phyloP scores from a whole-genome alignment of 2,888 invertebrate species.

The Himalopsyche japonica region DNA sequence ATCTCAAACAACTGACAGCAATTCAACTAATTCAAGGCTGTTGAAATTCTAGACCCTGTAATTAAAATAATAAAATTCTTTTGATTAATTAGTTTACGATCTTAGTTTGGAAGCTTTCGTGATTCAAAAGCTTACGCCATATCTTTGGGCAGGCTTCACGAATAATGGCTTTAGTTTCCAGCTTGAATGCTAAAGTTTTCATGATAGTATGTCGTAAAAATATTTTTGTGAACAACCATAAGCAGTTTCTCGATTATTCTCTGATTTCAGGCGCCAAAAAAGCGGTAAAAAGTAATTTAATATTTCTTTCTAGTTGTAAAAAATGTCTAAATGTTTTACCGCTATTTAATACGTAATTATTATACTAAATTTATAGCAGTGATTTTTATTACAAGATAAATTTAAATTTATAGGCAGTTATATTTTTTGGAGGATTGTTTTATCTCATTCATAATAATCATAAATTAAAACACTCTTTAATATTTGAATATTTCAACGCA shows the following conservation, averaged over 20 bases:
- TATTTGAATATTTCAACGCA: no score
- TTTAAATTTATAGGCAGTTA: no score
- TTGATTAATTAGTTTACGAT: conserved; percentile 36
- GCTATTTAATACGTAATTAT: no score
- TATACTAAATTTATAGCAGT: no score
- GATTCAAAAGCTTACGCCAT: conserved; percentile 16
- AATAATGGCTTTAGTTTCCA: conserved; percentile 1
- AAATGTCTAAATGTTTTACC: not conserved
- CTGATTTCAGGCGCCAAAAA: not conserved
- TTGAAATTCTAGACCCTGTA: conserved; percentile 32
- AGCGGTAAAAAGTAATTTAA: not conserved
- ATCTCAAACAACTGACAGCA: no score
- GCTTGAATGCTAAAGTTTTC: conserved; percentile 5
- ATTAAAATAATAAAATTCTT: conserved; percentile 35
- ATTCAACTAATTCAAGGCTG: not conserved
- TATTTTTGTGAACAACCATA: not conserved
- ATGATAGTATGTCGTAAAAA: conserved; percentile 29
- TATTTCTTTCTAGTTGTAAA: not conserved
- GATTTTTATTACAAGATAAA: no score
- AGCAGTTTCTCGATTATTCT: not conserved
- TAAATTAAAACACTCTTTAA: no score
- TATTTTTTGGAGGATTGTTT: no score
- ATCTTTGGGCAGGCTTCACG: conserved; percentile 16
- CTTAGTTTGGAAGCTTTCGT: conserved; percentile 36
- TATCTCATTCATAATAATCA: no score